Percentiles rank a stretch among this genome's conserved stretches.
These are phyloP conservation scores for Drosophila setosimentum DNA, from an alignment of 2,888 invertebrate genomes.

Conservation along the genomic window DNA sequence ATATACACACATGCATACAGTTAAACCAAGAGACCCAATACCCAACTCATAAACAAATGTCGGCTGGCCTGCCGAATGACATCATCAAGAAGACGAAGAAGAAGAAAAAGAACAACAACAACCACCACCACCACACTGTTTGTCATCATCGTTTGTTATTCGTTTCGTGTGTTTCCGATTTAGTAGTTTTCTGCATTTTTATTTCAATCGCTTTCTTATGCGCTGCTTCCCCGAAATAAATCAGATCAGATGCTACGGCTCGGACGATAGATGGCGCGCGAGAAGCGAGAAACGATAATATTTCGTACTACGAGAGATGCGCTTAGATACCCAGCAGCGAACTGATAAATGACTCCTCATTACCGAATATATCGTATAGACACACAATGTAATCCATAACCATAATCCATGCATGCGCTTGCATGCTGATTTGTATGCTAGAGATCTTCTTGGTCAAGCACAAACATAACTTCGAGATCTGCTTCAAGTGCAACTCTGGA, in stretches of 20 bases:
- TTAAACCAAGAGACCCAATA: slow-evolving; percentile 19
- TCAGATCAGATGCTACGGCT: neutral
- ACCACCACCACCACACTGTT: slow-evolving; percentile 11
- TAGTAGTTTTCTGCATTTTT: slow-evolving; percentile 17
- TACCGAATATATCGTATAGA: neutral
- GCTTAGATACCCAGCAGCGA: neutral
- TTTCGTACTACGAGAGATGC: neutral
- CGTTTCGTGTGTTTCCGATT: slow-evolving; percentile 24
- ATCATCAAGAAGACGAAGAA: slow-evolving; percentile 33
- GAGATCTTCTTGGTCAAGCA: neutral
- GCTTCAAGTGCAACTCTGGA: neutral
- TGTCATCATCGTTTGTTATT: slow-evolving; percentile 1
- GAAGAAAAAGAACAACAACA: neutral
- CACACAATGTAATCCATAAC: neutral
- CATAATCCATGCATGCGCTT: neutral
- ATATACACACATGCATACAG: slow-evolving; percentile 23
- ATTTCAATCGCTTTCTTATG: slow-evolving; percentile 8
- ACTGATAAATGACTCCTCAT: neutral
- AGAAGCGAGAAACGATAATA: neutral
- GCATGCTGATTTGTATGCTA: neutral
- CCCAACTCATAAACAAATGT: slow-evolving; percentile 47
- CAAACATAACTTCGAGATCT: neutral
- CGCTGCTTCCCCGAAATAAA: neutral
- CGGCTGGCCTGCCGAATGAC: slow-evolving; percentile 42
- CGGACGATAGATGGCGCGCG: neutral